phyloP scores from a whole-genome alignment of 2,888 invertebrate genomes.

The Leptopilina syphax region DNA sequence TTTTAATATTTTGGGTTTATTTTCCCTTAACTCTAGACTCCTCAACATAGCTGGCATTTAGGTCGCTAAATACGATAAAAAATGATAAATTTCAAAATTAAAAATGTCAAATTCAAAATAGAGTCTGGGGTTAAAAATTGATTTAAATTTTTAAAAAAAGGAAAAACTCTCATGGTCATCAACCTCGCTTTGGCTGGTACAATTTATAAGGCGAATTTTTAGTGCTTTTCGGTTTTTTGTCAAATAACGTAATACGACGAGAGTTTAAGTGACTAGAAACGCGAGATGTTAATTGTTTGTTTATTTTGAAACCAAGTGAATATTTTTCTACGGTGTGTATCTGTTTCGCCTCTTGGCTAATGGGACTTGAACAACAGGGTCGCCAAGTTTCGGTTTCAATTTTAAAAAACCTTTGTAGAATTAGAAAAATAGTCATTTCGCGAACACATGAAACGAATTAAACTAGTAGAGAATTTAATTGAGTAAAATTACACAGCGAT shows the following conservation, averaged over 20 bases:
- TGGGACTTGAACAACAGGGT: constrained; percentile 39
- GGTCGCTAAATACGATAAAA: too few relatives aligned
- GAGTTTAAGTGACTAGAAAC: constrained; percentile 41
- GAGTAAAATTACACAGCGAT: too few relatives aligned
- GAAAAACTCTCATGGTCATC: not conserved
- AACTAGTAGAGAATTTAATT: too few relatives aligned
- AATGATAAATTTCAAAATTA: too few relatives aligned
- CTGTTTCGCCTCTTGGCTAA: constrained; percentile 41
- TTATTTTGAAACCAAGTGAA: constrained; percentile 35
- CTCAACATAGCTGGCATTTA: too few relatives aligned
- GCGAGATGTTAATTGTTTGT: constrained; percentile 32
- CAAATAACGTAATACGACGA: constrained; percentile 39
- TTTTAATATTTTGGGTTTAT: too few relatives aligned
- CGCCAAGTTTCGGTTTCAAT: constrained; percentile 33
- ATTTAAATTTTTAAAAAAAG: too few relatives aligned
- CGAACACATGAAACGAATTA: not conserved
- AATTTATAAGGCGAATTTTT: constrained; percentile 29
- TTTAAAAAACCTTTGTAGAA: not conserved
- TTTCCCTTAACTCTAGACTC: too few relatives aligned
- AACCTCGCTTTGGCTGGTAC: constrained; percentile 15
- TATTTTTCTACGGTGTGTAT: constrained; percentile 42
- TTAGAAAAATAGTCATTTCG: too few relatives aligned
- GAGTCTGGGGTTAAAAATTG: too few relatives aligned
- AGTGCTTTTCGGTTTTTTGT: constrained; percentile 40
- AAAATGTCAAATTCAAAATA: too few relatives aligned